Base-by-base conservation (phyloP, 2,113 vertebrate species). In the Argyrosomus japonicus region DNA sequence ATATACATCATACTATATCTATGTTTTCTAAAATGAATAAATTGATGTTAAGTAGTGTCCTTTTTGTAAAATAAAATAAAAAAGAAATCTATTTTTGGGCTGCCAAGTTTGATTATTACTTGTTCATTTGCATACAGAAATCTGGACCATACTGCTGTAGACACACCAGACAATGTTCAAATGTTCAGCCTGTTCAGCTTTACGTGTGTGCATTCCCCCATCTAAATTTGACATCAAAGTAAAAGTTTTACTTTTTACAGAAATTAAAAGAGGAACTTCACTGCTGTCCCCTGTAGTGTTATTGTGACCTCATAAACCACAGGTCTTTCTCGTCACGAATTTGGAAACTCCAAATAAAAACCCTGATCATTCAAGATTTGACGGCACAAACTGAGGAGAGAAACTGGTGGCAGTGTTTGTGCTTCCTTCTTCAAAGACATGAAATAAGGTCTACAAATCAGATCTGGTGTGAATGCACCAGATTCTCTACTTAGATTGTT, bases 61-160 rank as follows among this genome's bases (percentile, higher is more conserved):
- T 74, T 90, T 89, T 88, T 90, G 78, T 89, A 88, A 84, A 93
- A 89, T 91, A 90, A 91, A 91, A 18, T 65, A 0, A 12, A 75
- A 87, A 78, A 40, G 2, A 27, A 70, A 63, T 17, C 2, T 47
- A 1, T 45, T 43, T 64, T 50, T 51, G 8, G 10, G 9, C 21
- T 50, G 23, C 58, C 7, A 4, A 6, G 19, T 57, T 7, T 81
- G 45, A 48, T 71, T 7, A 61, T 62, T 65, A 45, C 6, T 73
- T 5, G 53, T 17, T n/a, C 23, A 25, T 51, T 36, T 21, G 36
- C 50, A 48, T 18, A 58, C 25, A 53, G 40, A n/a, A 67, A 43
- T 13, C 21, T 18, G 5, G 43, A 48, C 36, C 23, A 45, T 68
- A 50, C 57, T 19, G 4, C 15, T 23, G n/a, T 40, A 51, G 36